phyloP scores from a whole-genome alignment of 2,888 invertebrate species.

The Epinotia brunnichana region DNA sequence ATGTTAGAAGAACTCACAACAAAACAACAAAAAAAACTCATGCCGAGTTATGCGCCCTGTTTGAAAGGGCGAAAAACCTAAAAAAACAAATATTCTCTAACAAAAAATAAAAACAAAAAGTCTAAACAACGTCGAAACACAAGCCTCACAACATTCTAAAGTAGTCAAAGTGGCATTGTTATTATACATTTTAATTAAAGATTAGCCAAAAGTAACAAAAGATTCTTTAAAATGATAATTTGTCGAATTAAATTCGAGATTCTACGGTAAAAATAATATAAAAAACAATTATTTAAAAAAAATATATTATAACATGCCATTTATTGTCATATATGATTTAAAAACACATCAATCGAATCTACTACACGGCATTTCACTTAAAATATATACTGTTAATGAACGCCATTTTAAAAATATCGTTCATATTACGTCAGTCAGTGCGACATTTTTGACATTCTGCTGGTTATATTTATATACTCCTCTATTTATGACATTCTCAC shows the following conservation, averaged over 20 bases:
- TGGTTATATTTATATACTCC: no score
- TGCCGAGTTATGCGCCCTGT: conserved; percentile 47
- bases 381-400: conserved; percentile 1
- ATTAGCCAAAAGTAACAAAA: not conserved
- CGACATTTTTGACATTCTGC: not conserved
- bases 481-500: no score
- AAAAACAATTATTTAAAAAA: not conserved
- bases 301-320: conserved; percentile 22
- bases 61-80: conserved; percentile 43
- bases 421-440: not conserved
- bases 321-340: not conserved
- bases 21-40: conserved; percentile 51
- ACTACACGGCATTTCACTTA: conserved; percentile 19
- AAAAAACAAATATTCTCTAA: conserved; percentile 47
- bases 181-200: not conserved
- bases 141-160: conserved; percentile 23
- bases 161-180: conserved; percentile 19
- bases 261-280: not conserved
- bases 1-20: conserved; percentile 43
- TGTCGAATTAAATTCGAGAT: not conserved
- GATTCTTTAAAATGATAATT: not conserved
- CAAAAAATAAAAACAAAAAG: conserved; percentile 46
- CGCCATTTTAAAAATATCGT: conserved; percentile 14
- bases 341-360: conserved; percentile 20
- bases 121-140: conserved; percentile 40